Percentiles rank a stretch among this genome's conserved stretches.
Evolutionary conservation across 2,797 vertebrate genomes (phyloP).

Genomic region (Micromesistius poutassou): DNA sequence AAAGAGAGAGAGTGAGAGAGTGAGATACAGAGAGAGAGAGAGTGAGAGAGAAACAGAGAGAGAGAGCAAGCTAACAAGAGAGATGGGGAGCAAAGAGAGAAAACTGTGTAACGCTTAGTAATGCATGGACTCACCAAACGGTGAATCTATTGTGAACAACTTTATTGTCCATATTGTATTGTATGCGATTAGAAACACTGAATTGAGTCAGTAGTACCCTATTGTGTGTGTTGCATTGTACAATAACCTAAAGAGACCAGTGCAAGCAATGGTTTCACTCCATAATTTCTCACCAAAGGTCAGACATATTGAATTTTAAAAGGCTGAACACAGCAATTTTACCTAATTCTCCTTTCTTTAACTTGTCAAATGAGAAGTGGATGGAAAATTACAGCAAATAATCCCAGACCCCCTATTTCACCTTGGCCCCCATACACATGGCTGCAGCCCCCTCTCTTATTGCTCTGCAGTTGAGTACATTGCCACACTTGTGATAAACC

Average conservation of each 20-base stretch:
- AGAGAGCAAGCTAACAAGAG: too few species aligned
- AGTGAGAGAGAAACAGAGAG: too few species aligned
- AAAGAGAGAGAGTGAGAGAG: neutral
- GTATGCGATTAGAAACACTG: neutral
- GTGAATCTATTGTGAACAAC: neutral
- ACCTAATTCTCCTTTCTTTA: neutral
- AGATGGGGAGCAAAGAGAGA: too few species aligned
- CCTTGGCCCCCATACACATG: conserved; percentile 21
- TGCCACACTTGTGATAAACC: conserved; percentile 5
- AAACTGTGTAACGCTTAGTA: neutral
- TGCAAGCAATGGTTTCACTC: neutral
- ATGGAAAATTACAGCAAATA: neutral
- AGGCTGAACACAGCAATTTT: neutral
- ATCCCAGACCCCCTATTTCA: conserved; percentile 10
- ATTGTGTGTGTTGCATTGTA: neutral
- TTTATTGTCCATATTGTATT: neutral
- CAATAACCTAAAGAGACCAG: neutral
- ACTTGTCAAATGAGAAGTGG: neutral
- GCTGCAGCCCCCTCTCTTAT: conserved; percentile 9
- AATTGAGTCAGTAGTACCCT: neutral
- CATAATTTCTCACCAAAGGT: neutral
- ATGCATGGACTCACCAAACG: neutral
- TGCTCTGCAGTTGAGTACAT: neutral
- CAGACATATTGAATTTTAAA: neutral
- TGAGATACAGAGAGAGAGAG: neutral